Evolutionary conservation across 2,888 invertebrate genomes (phyloP).

Genomic region (Eupithecia centaureata): DNA sequence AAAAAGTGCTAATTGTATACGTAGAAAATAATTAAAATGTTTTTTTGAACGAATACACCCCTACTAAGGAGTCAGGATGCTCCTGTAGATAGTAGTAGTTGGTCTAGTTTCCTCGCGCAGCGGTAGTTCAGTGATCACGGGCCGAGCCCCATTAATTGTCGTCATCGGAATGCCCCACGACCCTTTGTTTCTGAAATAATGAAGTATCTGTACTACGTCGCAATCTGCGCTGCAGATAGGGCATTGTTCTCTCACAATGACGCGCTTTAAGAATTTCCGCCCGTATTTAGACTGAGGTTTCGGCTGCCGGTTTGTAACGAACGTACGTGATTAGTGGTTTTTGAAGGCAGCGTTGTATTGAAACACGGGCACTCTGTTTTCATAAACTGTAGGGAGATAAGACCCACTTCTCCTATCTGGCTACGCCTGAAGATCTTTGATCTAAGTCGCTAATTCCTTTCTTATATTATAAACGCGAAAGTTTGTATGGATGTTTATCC

Average conservation of each 20-base stretch:
- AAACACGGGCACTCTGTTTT: not conserved
- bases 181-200: conserved; percentile 14
- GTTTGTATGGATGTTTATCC: no score
- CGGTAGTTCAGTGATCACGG: conserved; percentile 4
- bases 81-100: no score
- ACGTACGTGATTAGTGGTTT: conserved; percentile 17
- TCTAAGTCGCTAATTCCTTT: not conserved
- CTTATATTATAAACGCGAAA: no score
- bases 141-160: conserved; percentile 22
- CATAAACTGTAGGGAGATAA: conserved; percentile 1
- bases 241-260: conserved; percentile 45
- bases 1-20: no score
- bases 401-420: not conserved
- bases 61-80: no score
- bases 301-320: conserved; percentile 15
- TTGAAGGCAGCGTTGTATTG: not conserved
- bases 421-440: not conserved
- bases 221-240: conserved; percentile 32
- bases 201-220: conserved; percentile 8
- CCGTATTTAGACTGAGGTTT: conserved; percentile 38
- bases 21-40: no score
- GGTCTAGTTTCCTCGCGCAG: not conserved
- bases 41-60: no score
- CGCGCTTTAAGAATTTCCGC: conserved; percentile 42
- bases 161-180: conserved; percentile 32